These are phyloP conservation scores for Cladorhizidae sp. DNA, from an alignment of 37 sponge, comb jelly and placozoan species.

Conservation along the genomic window DNA sequence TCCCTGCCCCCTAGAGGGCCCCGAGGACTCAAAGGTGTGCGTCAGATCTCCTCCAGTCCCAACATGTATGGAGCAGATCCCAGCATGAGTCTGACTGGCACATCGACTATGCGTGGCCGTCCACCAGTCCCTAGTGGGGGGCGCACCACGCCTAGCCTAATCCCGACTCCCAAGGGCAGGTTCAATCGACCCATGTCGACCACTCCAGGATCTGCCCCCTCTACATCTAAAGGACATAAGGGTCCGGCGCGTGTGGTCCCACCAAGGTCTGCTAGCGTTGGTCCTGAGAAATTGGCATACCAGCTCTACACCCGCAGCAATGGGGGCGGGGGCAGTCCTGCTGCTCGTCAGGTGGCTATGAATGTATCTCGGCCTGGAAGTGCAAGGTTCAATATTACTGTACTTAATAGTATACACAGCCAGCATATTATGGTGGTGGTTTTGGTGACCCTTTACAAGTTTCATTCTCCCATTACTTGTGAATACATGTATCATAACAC, in stretches of 20 bases:
- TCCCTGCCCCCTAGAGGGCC: conserved; percentile 26
- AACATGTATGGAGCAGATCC: conserved; percentile 1
- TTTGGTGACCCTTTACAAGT: background rate
- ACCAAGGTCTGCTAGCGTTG: conserved; percentile 44
- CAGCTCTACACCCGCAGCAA: background rate
- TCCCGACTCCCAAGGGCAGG: conserved; percentile 9
- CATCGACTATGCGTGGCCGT: background rate
- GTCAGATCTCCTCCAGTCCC: conserved; percentile 31
- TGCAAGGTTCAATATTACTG: conserved; percentile 1
- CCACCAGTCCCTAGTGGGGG: conserved; percentile 16
- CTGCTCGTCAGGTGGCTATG: background rate
- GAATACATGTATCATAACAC: background rate
- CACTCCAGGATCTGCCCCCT: conserved; percentile 37
- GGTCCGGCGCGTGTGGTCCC: conserved; percentile 11
- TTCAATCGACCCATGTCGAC: conserved; percentile 34
- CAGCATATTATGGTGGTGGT: too few relatives aligned
- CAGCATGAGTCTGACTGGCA: background rate
- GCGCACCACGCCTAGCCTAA: conserved; percentile 11
- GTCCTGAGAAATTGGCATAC: conserved; percentile 49
- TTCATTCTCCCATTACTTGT: background rate
- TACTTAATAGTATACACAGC: background rate
- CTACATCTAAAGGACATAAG: background rate
- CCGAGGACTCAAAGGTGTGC: background rate
- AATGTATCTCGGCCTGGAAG: conserved; percentile 25
- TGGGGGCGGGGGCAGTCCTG: background rate